Base-by-base conservation (phyloP, 1,140 invertebrate genomes). In the Drosophila seguyi region DNA sequence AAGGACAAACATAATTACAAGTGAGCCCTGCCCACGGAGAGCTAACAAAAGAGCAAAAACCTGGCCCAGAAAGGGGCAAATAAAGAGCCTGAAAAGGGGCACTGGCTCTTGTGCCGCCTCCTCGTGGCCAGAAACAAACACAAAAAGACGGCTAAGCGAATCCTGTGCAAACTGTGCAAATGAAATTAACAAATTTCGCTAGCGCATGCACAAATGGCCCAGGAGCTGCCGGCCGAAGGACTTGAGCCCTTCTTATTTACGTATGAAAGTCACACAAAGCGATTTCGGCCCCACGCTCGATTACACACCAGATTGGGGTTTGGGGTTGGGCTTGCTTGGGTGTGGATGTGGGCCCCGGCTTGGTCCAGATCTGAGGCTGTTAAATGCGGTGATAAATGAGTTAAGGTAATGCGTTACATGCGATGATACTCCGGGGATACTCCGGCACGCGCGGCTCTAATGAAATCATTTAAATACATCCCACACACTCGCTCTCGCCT, bases 1-100 rank as follows among this genome's bases (percentile, higher is more conserved):
- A 84, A 90, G 84, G 85, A 90, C 84, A 88, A 88, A 88, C 80
- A 88, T 84, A 88, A 88, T 90, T 88, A 90, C 80, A 78, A 81
- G 67, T 67, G 66, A 79, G 69, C 59, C 66, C 72, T 74, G 59
- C 77, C 71, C 48, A 42, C 75, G 48, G 52, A 58, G 44, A n/a
- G 31, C 62, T 29, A 65, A 65, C 58, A 63, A 67, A 69, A 62
- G 77, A 36, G 66, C 73, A 85, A 85, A 84, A 47, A 44, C 27
- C 48, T n/a, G 22, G 69, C 18, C 67, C 31, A 22, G 27, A 72
- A 69, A 29, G 52, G 52, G 68, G 52, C 34, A 48, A 72, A 69
- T 52, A 72, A 67, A 53, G 38, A 34, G 10, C 29, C 29, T 7
- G 27, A 27, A 38, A 22, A 36, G 31, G 18, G 13, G 50, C 27